phyloP scores from a whole-genome alignment of 2,113 vertebrate genomes.

The Sinocyclocheilus maitianheensis region DNA sequence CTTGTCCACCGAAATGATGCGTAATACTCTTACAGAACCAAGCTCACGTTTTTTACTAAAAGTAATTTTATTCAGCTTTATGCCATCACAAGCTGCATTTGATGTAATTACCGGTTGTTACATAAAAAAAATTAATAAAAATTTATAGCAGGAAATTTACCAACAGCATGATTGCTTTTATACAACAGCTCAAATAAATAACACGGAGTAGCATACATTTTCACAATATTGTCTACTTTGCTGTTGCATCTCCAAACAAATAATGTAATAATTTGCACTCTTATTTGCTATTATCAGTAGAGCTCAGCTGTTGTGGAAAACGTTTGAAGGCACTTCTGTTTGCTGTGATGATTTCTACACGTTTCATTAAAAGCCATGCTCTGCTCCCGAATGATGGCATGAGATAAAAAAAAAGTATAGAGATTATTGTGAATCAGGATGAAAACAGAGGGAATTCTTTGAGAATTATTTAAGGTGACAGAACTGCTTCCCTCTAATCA shows the following conservation, averaged over 20 bases:
- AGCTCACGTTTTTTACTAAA: not conserved
- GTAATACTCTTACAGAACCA: not conserved
- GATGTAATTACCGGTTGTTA: too few relatives aligned
- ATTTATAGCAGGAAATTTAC: not conserved
- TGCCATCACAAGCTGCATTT: not conserved
- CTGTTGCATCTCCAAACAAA: not conserved
- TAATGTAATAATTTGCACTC: too few relatives aligned
- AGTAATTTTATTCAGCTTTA: not conserved
- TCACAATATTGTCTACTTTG: not conserved
- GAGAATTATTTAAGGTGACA: not conserved
- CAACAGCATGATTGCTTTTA: not conserved
- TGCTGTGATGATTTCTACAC: not conserved
- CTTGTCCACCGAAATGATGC: not conserved
- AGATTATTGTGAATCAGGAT: not conserved
- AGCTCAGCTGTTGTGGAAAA: too few relatives aligned
- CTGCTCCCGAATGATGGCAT: not conserved
- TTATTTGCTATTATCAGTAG: too few relatives aligned
- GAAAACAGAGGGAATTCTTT: not conserved
- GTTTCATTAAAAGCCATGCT: conserved; percentile 26
- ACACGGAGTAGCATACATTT: not conserved
- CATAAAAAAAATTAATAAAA: not conserved
- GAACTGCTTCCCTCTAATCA: not conserved
- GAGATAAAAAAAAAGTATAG: not conserved
- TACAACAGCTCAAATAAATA: not conserved
- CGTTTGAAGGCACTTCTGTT: not conserved